A percentile compares a stretch with the other conserved stretches of the same genome.
Conservation (phyloP, 1,140 invertebrate species). For the Scaptomyza hsui region DNA sequence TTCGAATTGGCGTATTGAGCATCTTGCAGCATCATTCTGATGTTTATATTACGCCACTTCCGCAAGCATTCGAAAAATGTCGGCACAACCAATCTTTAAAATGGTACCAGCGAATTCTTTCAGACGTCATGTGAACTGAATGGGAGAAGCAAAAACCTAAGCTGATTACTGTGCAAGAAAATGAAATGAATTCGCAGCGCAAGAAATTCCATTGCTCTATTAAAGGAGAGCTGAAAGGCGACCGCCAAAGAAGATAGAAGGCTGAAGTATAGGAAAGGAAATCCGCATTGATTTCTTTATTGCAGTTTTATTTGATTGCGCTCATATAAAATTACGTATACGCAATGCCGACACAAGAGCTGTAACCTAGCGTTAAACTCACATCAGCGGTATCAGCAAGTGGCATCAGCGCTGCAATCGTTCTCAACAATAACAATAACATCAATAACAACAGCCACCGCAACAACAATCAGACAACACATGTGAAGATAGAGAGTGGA, state of each 20-base stretch:
- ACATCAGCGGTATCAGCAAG: constrained; percentile 70
- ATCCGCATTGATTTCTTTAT: constrained; percentile 81
- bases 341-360: constrained; percentile 71
- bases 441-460: constrained; percentile 11
- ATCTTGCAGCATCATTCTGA: constrained; percentile 69
- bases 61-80: too few species aligned
- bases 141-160: constrained; percentile 46
- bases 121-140: constrained; percentile 31
- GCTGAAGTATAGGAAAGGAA: constrained; percentile 5
- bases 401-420: constrained; percentile 43
- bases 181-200: constrained; percentile 67
- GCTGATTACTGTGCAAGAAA: constrained; percentile 70
- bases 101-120: constrained; percentile 13
- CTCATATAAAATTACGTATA: constrained; percentile 77
- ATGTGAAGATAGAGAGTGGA: constrained; percentile 38
- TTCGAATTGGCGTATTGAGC: constrained; percentile 37
- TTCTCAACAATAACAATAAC: constrained; percentile 34
- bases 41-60: too few species aligned
- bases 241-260: neutral
- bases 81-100: constrained; percentile 30
- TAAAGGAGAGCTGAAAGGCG: constrained; percentile 35
- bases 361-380: constrained; percentile 51
- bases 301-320: constrained; percentile 81
- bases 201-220: constrained; percentile 68
- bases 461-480: constrained; percentile 71